phyloP scores from a whole-genome alignment of 2,888 invertebrate genomes.

The Elysia crispata region DNA sequence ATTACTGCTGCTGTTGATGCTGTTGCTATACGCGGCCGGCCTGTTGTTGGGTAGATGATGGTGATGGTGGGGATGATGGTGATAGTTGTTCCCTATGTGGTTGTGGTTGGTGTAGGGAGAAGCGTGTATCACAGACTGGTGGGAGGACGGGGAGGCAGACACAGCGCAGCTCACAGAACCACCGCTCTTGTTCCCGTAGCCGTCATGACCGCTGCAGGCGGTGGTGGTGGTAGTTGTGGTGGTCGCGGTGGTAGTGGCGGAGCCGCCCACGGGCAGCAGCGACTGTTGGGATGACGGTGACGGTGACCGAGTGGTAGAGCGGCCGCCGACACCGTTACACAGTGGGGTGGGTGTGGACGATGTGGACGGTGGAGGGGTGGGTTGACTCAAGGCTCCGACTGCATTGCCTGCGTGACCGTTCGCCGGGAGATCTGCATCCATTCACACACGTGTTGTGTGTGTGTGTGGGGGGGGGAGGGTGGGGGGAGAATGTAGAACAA shows the following conservation, averaged over 20 bases:
- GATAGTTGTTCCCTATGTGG: not conserved
- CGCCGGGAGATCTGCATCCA: conserved; percentile 16
- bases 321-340: conserved; percentile 36
- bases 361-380: conserved; percentile 36
- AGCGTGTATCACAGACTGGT: conserved; percentile 42
- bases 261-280: not conserved
- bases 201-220: not conserved
- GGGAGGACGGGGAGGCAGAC: not conserved
- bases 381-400: not conserved
- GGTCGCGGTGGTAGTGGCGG: conserved; percentile 40
- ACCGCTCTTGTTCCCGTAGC: too few species aligned
- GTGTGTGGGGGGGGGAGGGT: too few species aligned
- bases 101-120: conserved; percentile 18
- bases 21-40: not conserved
- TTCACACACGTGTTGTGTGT: too few species aligned
- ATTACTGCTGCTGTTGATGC: not conserved
- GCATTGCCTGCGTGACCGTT: conserved; percentile 1
- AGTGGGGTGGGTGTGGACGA: conserved; percentile 34
- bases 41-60: conserved; percentile 1
- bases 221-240: conserved; percentile 36
- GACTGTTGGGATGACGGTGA: conserved; percentile 28
- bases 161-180: too few species aligned
- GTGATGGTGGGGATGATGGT: not conserved
- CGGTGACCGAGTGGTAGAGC: not conserved
- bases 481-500: too few species aligned